Evolutionary conservation across 1,140 invertebrate species (phyloP), one percentile per base, ranked within the genome.

Genomic region (Batillaria attramentaria): DNA sequence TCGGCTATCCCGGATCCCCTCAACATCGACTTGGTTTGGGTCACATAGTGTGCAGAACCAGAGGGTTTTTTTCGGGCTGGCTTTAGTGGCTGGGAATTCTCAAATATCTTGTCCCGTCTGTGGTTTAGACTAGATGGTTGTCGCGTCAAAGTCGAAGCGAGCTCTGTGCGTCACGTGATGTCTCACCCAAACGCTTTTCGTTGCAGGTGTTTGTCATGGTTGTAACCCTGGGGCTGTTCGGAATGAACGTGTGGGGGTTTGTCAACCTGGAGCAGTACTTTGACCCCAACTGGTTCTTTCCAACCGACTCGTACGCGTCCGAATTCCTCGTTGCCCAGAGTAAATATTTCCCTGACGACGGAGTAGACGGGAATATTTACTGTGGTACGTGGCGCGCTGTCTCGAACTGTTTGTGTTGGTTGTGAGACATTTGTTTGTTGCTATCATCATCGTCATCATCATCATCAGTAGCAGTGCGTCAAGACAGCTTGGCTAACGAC

Each of bases 251-350:
- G 70, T 88, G 93, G 83, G 93, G 94, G 31, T 88, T 93, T 42
- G 86, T 93, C 41, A 89, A 92, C 72, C 89, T 96, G 57, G 93
- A 95, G 87, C 95, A 95, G 88, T 93, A 94, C 89, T 96, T 95
- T 89, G 94, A 96, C 90, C 93, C 94, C 0, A 92, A 91, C 20
- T 96, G 95, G 95, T 95, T 96, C 88, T 91, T 95, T 77, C 94
- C 95, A 2, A 91, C 93, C 80, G 92, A 92, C 62, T 93, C 94
- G 6, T 94, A 95, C 86, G 92, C 94, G 18, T 93, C 90, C 76
- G 86, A 94, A 70, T 96, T 92, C 88, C 83, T 94, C 20, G 82
- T 88, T 33, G 86, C 89, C 2, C 89, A 92, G 46, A 91, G 92
- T 41, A 57, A 88, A 76, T 93, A 93, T 83, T 96, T 93, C 88